Base-by-base conservation (phyloP, 1,140 invertebrate species). In the Drosophila subpulchrella region DNA sequence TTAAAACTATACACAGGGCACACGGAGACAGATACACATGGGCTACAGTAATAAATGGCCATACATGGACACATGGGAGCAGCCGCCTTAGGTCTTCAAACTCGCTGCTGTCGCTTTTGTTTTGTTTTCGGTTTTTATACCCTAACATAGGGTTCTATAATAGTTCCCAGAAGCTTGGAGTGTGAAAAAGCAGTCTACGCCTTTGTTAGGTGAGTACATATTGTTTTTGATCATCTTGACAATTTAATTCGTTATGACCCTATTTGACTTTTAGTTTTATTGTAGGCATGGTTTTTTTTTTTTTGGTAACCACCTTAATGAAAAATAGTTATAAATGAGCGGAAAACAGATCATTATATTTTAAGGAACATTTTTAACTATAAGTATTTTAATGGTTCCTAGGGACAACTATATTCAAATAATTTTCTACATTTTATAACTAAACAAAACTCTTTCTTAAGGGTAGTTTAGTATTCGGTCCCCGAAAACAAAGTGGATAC, bases 61-160 rank as follows among this genome's bases (percentile, higher is more conserved):
- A 78, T 85, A 81, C 81, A 85, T 82, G 81, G 66, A 88, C 80
- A 83, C 80, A 65, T 77, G 83, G 79, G 83, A 89, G 80, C 81
- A 82, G 82, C 74, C 65, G 65, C 61, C 65, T 60, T 44, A 54
- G 65, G 38, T 68, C 65, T 68, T 68, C 61, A 68, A 68, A 66
- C 61, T 38, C 32, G 44, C 38, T 68, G 60, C 8, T 47, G 20
- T 46, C 47, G 65, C 24, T 44, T 54, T 24, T 56, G 42, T 15
- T 42, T n/a, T 30, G n/a, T 15, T 13, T 44, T 42, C 34, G n/a
- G 13, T 15, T 63, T 15, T 5, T n/a, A 51, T 66, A 67, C 65
- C 61, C 65, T 68, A 32, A 66, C 47, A 42, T 20, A 27, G 61
- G 32, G 60, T n/a, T 32, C 15, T 6, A 30, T 42, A 30, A 53